Base-by-base conservation (phyloP, 2,888 invertebrate species). In the Orchesellides sinensis region DNA sequence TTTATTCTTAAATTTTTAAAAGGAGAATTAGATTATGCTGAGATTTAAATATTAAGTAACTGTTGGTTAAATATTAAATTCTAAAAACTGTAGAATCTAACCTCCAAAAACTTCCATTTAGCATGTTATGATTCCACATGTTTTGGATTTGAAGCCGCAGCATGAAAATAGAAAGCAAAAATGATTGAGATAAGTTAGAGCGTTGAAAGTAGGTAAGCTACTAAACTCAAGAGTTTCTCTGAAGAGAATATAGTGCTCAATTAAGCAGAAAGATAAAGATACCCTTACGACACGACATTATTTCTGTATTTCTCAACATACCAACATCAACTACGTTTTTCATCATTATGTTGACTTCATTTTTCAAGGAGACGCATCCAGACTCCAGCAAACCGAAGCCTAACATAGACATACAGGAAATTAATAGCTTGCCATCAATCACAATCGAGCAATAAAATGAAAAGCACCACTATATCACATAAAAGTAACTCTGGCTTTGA, bases 341-440 rank as follows among this genome's bases (percentile, higher is more conserved):
- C 95, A 98, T 96, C 98, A 98, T 98, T 80, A 98, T 97, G 90
- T 98, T 98, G 0, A 97, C 96, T 91, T 98, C 97, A 89, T 98
- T 98, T 91, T 97, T 96, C 70, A 96, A 92, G 0, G 96, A 96
- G 0, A 98, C 97, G 88, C 95, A 96, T 0, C 98, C 98, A 0
- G 97, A 96, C 90, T 98, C 98, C 87, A 98, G 90, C 94, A 98
- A 95, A 0, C 97, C 97, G 89, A 98, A 98, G 23, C 98, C 97
- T 96, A 29, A 19, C 45, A 61, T 25, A 54, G 17, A 63, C 49
- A 17, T 6, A 29, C 65, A 75, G 75, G 74, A 75, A 82, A 82
- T 82, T 82, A 75, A 74, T 80, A 32, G 32, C 40, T 54, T 19
- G 23, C 19, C 61, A 81, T 81, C 47, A n/a, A 69, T 68, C 56